Evolutionary conservation across 1,140 invertebrate species (phyloP), one percentile per base, ranked within the genome.

Genomic region (Eufriesea mexicana): DNA sequence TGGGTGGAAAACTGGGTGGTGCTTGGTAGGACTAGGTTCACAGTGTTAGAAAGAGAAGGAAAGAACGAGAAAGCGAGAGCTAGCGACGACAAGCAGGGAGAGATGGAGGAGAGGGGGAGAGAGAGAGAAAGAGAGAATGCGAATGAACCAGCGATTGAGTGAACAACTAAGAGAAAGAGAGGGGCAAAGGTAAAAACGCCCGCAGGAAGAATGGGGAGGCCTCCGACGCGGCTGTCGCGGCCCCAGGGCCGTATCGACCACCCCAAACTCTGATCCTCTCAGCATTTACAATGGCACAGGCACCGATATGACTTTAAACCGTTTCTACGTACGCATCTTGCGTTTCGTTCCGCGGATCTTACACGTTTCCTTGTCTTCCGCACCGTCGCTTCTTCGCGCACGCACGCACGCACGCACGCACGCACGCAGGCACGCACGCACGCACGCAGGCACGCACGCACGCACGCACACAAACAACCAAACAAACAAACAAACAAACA

Each of bases 171-270:
- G 75, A 66, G 72, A 25, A 64, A 72, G 86, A 74, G 74, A 83
- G 87, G 76, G 86, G 86, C 80, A 89, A 88, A 89, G 90, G 92
- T 89, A 93, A 93, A 93, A 93, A 93, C 92, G 90, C 92, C 92
- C 90, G 92, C 91, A 90, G 92, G 92, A 94, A 93, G 91, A 93
- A 93, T 91, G 90, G 92, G 91, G 90, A 92, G 90, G 90, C 90
- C 90, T 92, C 91, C 92, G 87, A 92, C 92, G 91, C 89, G 91
- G 91, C 91, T 93, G 91, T 92, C 91, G 92, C 89, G 92, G 91
- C 92, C 91, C 92, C 90, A 92, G 92, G 90, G 89, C 90, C 92
- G 91, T 94, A 94, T 94, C 93, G 93, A 93, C 93, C 93, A 92
- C 89, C 91, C 84, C 89, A 73, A 86, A 83, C 84, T 79, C 85